These are phyloP conservation scores for Cenopis cana DNA, from an alignment of 2,888 invertebrate species.

Conservation along the genomic window DNA sequence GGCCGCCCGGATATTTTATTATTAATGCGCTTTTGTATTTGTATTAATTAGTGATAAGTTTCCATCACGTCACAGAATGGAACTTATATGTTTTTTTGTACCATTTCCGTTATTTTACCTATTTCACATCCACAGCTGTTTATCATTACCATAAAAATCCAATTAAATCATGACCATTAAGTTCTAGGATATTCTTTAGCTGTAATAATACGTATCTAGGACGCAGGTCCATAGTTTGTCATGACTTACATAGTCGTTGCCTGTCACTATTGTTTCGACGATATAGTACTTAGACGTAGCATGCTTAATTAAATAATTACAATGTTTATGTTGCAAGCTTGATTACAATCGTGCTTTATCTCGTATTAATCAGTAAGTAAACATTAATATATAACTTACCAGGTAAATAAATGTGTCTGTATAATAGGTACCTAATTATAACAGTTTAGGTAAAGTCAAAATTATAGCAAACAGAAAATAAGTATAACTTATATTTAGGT, in stretches of 20 bases:
- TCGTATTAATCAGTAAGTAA: too few relatives aligned
- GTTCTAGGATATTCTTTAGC: constrained; percentile 26
- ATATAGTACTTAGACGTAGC: background rate
- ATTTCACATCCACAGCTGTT: background rate
- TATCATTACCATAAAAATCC: background rate
- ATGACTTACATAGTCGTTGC: constrained; percentile 20
- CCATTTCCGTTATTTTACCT: too few relatives aligned
- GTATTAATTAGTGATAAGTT: too few relatives aligned
- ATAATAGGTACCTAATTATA: background rate
- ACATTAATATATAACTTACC: too few relatives aligned
- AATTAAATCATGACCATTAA: constrained; percentile 5
- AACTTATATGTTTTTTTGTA: too few relatives aligned
- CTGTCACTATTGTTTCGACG: constrained; percentile 34
- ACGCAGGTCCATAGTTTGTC: constrained; percentile 6
- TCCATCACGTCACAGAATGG: too few relatives aligned
- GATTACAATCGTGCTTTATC: constrained; percentile 26
- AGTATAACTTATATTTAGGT: too few relatives aligned
- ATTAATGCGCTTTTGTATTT: too few relatives aligned
- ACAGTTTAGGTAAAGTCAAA: too few relatives aligned
- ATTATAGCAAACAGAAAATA: too few relatives aligned
- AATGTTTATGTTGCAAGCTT: constrained; percentile 27
- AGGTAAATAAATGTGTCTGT: background rate
- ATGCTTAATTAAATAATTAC: constrained; percentile 31
- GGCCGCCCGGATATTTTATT: too few relatives aligned
- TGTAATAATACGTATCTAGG: constrained; percentile 36